Evolutionary conservation across 2,888 invertebrate genomes (phyloP), one percentile per base, ranked within the genome.

Genomic region (Sphaeridia pumilis): DNA sequence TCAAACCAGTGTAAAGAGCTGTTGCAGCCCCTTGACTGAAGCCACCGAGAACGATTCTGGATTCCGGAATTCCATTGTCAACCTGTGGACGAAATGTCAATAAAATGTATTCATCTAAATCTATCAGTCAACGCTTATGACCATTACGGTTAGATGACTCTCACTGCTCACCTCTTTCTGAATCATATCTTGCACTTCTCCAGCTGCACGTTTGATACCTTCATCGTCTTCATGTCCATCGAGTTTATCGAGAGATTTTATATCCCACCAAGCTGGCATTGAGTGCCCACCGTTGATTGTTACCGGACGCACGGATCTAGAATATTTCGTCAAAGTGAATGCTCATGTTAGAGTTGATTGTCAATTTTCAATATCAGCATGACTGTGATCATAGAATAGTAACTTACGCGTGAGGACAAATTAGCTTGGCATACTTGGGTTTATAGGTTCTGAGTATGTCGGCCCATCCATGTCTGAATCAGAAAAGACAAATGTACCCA

Each of bases 21-120:
- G 97, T 74, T 3, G 94, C 92, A 7, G 94, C 97, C 42, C 97
- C 97, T 76, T 95, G 94, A 49, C 93, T 94, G 72, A 97, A 97
- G 17, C 97, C 97, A 47, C 95, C 97, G 42, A 97, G 65, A 42
- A 92, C 71, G 65, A 97, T 88, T 54, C 87, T 80, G 65, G 83
- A 80, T 17, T 87, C 75, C 46, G 85, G 79, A 68, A 95, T 88
- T 10, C 94, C 94, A 52, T 75, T 76, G 81, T 79, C 26, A 88
- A 50, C 28, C 45, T 50, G n/a, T 10, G 17, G 20, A n/a, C n/a
- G 14, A 10, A 10, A 14, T 31, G 14, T 31, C 31, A 31, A 31
- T 10, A 31, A 7, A 7, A 31, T 31, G 10, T 10, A 31, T 31
- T 10, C 14, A 10, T 31, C 10, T 31, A 31, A 31, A 7, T 31